A percentile compares a stretch with the other conserved stretches of the same genome.
phyloP scores from a whole-genome alignment of 2,888 invertebrate species.

The Xanthia icteritia region DNA sequence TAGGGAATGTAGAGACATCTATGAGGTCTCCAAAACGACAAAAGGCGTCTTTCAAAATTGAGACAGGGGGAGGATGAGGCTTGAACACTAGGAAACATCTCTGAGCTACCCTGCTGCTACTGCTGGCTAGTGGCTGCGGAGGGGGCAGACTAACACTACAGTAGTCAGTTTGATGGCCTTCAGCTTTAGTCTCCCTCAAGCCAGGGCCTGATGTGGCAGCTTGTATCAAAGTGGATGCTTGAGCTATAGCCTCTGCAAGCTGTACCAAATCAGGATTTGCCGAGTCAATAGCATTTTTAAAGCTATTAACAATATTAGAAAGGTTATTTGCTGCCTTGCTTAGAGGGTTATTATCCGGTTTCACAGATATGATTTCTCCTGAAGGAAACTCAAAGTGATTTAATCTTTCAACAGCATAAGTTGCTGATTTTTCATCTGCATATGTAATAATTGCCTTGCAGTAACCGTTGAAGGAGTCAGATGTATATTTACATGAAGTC shows the following conservation, averaged over 20 bases:
- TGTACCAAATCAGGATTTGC: conserved; percentile 90
- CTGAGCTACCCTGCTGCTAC: conserved; percentile 91
- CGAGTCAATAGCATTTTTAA: conserved; percentile 81
- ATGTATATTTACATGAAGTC: conserved; percentile 84
- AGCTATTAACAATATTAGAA: conserved; percentile 81
- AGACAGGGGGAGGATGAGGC: conserved; percentile 93
- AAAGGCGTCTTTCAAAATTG: conserved; percentile 95
- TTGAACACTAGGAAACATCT: conserved; percentile 92
- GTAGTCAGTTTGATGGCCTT: conserved; percentile 78
- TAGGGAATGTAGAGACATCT: conserved; percentile 96
- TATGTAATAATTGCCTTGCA: conserved; percentile 84
- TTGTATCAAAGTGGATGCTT: conserved; percentile 94
- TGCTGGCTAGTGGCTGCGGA: conserved; percentile 92
- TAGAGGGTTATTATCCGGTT: conserved; percentile 90
- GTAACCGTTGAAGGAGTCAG: conserved; percentile 86
- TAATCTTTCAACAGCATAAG: conserved; percentile 95
- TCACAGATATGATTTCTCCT: conserved; percentile 95
- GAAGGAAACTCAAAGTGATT: conserved; percentile 98
- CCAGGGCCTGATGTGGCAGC: conserved; percentile 86
- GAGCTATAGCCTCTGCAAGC: conserved; percentile 94
- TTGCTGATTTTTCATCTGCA: conserved; percentile 80
- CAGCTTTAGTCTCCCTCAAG: conserved; percentile 65
- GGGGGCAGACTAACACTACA: conserved; percentile 94
- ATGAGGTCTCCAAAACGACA: conserved; percentile 97
- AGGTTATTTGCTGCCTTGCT: conserved; percentile 82